Percentiles rank a stretch among this genome's conserved stretches.
Evolutionary conservation across 2,888 invertebrate species (phyloP).

Genomic region (Folsomia manolachei): DNA sequence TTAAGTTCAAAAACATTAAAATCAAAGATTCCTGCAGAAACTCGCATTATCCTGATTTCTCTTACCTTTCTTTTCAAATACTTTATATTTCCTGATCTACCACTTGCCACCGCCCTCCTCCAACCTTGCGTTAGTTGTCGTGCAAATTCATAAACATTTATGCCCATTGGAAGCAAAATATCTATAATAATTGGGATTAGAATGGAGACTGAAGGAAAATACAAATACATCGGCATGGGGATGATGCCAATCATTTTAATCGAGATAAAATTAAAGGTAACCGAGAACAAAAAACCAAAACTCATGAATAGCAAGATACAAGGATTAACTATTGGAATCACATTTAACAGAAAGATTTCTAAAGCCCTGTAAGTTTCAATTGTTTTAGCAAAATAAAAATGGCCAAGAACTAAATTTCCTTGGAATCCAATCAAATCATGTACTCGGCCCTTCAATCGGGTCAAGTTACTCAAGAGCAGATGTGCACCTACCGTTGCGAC

Average conservation of each 20-base stretch:
- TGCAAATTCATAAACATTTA: neutral
- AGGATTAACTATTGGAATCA: no score
- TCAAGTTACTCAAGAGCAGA: neutral
- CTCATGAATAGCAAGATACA: neutral
- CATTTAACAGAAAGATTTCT: no score
- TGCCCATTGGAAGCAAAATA: neutral
- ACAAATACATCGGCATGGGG: neutral
- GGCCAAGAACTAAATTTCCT: no score
- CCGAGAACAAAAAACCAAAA: neutral
- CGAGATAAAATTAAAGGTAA: neutral
- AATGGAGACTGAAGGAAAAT: neutral
- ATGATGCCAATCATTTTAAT: neutral
- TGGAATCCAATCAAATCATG: no score
- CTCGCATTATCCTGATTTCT: neutral
- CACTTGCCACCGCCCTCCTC: neutral
- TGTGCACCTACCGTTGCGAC: neutral
- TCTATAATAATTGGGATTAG: neutral
- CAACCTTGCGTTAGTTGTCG: neutral
- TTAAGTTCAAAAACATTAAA: neutral
- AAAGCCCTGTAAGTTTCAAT: no score
- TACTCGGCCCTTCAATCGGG: neutral
- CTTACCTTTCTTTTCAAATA: neutral
- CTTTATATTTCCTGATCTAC: neutral
- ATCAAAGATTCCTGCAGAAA: neutral
- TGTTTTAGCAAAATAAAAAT: no score